Evolutionary conservation across 2,797 vertebrate species (phyloP).

Genomic region (Aeoliscus strigatus): DNA sequence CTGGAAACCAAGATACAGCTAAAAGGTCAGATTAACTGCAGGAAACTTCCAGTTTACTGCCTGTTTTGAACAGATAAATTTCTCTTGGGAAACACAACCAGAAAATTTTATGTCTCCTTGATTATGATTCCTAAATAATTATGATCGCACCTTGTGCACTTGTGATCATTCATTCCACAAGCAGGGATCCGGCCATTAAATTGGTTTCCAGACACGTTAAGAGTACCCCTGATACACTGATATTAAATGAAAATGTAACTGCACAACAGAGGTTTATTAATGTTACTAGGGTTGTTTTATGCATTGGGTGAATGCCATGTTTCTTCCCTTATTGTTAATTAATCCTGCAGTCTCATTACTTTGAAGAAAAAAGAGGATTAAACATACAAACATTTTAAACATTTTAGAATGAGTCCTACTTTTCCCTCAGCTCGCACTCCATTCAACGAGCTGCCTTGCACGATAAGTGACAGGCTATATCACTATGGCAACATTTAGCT

Average conservation of each 20-base stretch:
- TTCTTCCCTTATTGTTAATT: too few species aligned
- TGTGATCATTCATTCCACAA: constrained; percentile 36
- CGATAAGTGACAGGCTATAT: too few species aligned
- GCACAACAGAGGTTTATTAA: constrained; percentile 9
- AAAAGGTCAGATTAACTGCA: constrained; percentile 22
- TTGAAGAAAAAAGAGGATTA: too few species aligned
- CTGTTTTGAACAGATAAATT: constrained; percentile 28
- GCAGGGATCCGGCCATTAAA: constrained; percentile 41
- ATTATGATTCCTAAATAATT: too few species aligned
- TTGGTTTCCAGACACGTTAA: constrained; percentile 40
- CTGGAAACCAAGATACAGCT: constrained; percentile 36
- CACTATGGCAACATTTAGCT: too few species aligned
- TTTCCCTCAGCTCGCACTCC: too few species aligned
- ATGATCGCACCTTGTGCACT: constrained; percentile 36
- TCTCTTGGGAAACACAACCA: constrained; percentile 23
- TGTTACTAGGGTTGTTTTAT: constrained; percentile 3
- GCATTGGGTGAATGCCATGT: not conserved
- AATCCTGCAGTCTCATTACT: too few species aligned
- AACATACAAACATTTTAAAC: too few species aligned
- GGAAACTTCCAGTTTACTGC: constrained; percentile 25
- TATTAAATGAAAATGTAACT: constrained; percentile 26
- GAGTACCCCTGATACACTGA: constrained; percentile 22
- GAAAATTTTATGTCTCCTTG: constrained; percentile 50
- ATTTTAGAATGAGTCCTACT: too few species aligned
- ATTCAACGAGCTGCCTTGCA: too few species aligned